Percentiles rank a stretch among this genome's conserved stretches.
These are phyloP conservation scores for Lepilemur ruficaudatus DNA, from an alignment of 2,797 vertebrate species.

Conservation along the genomic window DNA sequence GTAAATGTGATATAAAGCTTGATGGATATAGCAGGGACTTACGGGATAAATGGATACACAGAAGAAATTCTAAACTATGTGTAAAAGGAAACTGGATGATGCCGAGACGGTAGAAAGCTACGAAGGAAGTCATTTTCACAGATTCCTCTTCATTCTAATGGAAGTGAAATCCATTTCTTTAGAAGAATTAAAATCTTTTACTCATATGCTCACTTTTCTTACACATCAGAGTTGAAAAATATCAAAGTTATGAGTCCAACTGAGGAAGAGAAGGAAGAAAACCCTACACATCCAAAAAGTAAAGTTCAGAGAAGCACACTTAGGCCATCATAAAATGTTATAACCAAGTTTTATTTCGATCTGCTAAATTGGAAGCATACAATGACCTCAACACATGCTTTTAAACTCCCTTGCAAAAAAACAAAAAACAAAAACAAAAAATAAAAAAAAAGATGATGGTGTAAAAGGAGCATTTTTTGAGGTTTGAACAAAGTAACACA, in stretches of 20 bases:
- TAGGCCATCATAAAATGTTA: not conserved
- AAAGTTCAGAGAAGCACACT: slow-evolving; percentile 24
- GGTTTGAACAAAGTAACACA: slow-evolving; percentile 22
- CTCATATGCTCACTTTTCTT: not conserved
- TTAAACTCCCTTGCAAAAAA: not conserved
- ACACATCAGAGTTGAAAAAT: not conserved
- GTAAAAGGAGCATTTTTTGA: slow-evolving; percentile 13
- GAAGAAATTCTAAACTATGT: not conserved
- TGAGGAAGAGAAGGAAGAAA: not conserved
- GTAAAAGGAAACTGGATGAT: not conserved
- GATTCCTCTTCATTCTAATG: not conserved
- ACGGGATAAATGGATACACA: not conserved
- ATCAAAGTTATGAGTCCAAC: not conserved
- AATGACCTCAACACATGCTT: not conserved
- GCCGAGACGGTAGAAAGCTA: not conserved
- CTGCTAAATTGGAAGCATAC: not conserved
- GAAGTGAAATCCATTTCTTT: not conserved
- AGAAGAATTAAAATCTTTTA: not conserved
- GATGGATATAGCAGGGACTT: not conserved
- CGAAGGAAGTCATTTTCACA: not conserved
- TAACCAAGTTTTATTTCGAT: slow-evolving; percentile 48
- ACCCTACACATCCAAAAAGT: not conserved
- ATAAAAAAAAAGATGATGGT: not conserved
- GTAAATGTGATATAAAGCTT: not conserved
- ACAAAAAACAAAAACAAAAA: not conserved